phyloP scores from a whole-genome alignment of 2,888 invertebrate genomes.

The Phymatocera aterrima region DNA sequence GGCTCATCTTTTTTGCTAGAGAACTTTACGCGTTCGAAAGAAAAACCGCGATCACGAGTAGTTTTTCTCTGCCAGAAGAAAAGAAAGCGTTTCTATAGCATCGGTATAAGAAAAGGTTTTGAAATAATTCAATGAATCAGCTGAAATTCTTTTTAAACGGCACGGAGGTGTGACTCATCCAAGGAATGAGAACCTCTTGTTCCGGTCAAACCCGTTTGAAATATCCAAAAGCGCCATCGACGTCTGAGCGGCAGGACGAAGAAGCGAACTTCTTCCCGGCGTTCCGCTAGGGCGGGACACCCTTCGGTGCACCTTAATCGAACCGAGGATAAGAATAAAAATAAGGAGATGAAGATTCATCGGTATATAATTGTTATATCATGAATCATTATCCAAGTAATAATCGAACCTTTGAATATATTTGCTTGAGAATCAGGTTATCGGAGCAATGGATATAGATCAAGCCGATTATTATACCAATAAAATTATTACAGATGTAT shows the following conservation, averaged over 20 bases:
- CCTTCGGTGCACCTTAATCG: constrained; percentile 27
- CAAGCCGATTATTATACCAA: too few relatives aligned
- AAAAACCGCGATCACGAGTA: not conserved
- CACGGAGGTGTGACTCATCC: constrained; percentile 7
- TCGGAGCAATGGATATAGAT: too few relatives aligned
- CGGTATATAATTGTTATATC: not conserved
- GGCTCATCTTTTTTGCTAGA: not conserved
- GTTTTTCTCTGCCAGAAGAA: too few relatives aligned
- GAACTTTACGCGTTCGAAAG: not conserved
- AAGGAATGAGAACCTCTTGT: constrained; percentile 41
- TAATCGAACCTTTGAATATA: too few relatives aligned
- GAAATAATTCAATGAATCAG: constrained; percentile 4
- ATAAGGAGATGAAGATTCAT: not conserved
- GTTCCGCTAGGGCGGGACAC: constrained; percentile 44
- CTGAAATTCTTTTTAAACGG: not conserved
- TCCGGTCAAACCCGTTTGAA: constrained; percentile 44
- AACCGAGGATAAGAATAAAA: not conserved
- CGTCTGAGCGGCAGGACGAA: constrained; percentile 13
- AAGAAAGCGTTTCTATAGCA: too few relatives aligned
- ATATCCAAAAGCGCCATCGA: constrained; percentile 35
- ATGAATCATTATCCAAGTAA: too few relatives aligned
- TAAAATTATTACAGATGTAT: too few relatives aligned
- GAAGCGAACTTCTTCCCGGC: constrained; percentile 27
- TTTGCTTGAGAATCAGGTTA: not conserved
- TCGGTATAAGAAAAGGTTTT: not conserved